Base-by-base conservation (phyloP, 1,140 invertebrate species). In the Cyclargus thomasi region DNA sequence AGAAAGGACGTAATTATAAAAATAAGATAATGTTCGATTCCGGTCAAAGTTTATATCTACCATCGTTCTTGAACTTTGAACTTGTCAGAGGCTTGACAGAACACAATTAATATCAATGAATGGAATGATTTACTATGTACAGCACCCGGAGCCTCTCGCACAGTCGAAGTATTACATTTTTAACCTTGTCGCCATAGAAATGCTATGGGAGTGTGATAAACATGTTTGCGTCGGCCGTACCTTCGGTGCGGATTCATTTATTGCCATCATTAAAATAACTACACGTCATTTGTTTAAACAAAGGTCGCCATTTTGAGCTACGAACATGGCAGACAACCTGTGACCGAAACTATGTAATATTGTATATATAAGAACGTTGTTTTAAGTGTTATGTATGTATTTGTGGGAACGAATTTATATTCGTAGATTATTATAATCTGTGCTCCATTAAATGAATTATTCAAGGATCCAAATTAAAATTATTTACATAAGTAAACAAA, bases 81-180 rank as follows among this genome's bases (percentile, higher is more conserved):
- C 39, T 47, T 16, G 39, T 47, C 39, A 47, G 39, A 47, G 14
- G 10, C 39, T 47, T 16, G 39, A 16, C 39, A 47, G 39, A 47
- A 47, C 39, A 47, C 39, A 47, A 47, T 47, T 47, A 47, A 47
- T 47, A 47, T 47, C 39, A 47, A 47, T 47, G 39, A 47, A 47
- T 47, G 14, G 14, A 47, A 47, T 47, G 39, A 47, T 47, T 47
- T 47, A 47, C 39, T 14, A 7, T 8, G 29, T 29, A 4, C 29
- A 47, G 39, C 39, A 47, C 39, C 39, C 39, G 39, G 2, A 29
- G 29, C 29, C 39, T 47, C 39, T 14, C 14, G 39, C 14, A 47
- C 10, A 47, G 39, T 47, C 39, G 39, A 14, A 0, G 10, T 14
- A 8, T 1, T 14, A 16, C 10, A 47, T 47, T 47, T 47, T 14